phyloP scores from a whole-genome alignment of 1,140 invertebrate species.

The Patella vulgata region DNA sequence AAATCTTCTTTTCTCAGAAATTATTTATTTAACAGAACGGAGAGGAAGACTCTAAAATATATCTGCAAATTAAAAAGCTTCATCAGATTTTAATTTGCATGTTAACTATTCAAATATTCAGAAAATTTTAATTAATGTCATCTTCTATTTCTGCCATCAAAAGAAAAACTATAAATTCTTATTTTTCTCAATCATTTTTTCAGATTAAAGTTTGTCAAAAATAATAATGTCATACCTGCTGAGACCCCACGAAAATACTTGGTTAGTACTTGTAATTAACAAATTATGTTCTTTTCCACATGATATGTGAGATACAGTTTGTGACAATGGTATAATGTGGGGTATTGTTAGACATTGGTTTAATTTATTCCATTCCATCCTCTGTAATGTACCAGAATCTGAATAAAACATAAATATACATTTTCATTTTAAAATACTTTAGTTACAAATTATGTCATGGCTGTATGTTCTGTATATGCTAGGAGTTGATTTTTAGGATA shows the following conservation, averaged over 20 bases:
- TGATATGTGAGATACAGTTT: constrained; percentile 7
- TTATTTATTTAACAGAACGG: no score
- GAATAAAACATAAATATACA: not conserved
- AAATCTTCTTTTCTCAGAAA: no score
- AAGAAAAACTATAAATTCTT: no score
- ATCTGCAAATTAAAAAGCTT: no score
- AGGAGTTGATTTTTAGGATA: no score
- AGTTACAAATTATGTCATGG: not conserved
- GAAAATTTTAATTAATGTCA: no score
- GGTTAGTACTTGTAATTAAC: constrained; percentile 76
- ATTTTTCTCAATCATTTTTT: no score
- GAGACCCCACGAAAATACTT: constrained; percentile 82
- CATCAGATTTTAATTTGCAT: no score
- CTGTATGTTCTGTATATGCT: not conserved
- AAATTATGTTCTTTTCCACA: constrained; percentile 85
- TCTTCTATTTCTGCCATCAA: no score
- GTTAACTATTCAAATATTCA: no score
- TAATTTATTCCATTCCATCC: not conserved
- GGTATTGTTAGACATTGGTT: not conserved
- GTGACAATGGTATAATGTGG: not conserved
- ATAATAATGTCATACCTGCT: constrained; percentile 74
- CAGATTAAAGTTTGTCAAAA: no score
- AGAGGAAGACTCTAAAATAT: no score
- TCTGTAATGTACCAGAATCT: not conserved
- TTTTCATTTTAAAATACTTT: constrained; percentile 1